These are phyloP conservation scores for Glandiceps talaboti DNA, from an alignment of 53 echinoderm and acorn worm genomes.

Conservation along the genomic window DNA sequence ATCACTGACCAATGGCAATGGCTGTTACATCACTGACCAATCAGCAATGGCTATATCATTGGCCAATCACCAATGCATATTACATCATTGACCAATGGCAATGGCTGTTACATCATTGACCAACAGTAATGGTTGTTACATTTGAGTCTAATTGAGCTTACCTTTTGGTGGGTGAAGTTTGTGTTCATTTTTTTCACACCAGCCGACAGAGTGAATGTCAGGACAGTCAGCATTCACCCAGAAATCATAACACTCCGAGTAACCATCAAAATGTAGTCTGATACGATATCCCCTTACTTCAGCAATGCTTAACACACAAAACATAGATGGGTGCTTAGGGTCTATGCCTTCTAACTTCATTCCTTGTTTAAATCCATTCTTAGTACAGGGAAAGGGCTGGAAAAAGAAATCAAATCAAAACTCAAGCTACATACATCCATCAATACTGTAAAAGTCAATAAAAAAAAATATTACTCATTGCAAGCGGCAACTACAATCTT, in stretches of 20 bases:
- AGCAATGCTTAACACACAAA: constrained; percentile 76
- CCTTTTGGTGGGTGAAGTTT: constrained; percentile 81
- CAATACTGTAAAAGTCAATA: too few species aligned
- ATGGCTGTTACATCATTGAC: too few species aligned
- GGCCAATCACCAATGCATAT: too few species aligned
- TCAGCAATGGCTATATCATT: too few species aligned
- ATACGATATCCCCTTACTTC: constrained; percentile 66
- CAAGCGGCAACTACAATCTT: too few species aligned
- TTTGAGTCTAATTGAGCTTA: too few species aligned
- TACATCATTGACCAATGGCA: too few species aligned
- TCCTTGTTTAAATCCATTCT: constrained; percentile 74
- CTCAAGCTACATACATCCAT: too few species aligned
- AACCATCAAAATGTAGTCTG: constrained; percentile 90
- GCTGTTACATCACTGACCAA: too few species aligned
- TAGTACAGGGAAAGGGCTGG: constrained; percentile 73
- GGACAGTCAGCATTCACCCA: constrained; percentile 89
- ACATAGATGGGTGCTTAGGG: constrained; percentile 88
- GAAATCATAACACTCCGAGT: constrained; percentile 96
- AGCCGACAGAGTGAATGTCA: constrained; percentile 80
- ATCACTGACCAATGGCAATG: too few species aligned
- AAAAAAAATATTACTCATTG: too few species aligned
- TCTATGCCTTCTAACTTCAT: constrained; percentile 95
- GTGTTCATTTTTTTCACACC: constrained; percentile 93
- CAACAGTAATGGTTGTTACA: too few species aligned
- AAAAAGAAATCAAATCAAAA: not conserved